Base-by-base conservation (phyloP, 1,140 invertebrate genomes). In the Aleiodes sp. region DNA sequence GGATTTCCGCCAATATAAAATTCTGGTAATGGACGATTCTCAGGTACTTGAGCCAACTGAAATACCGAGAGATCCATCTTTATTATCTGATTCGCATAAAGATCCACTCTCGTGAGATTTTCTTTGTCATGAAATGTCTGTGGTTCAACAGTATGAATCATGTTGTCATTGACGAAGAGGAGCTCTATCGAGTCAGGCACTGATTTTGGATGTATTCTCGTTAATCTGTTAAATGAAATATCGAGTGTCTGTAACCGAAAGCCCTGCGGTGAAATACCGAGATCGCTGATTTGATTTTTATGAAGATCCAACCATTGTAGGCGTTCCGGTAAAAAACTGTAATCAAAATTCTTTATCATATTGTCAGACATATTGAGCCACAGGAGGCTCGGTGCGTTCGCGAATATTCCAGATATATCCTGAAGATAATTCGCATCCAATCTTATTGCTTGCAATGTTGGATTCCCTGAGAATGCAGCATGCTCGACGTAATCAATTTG, bases 351-450 rank as follows among this genome's bases (percentile, higher is more conserved):
- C 14, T 91, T 89, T 73, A 96, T 88, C 79, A 90, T 88, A 83
- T 96, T 96, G 84, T 94, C 93, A 9, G 93, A 94, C 68, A 95
- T 88, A 87, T 96, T 96, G 10, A 96, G 81, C 92, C 93, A 94
- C 66, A 93, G 84, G 59, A 96, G 85, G 70, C 91, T 92, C 4
- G 90, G 89, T 37, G 94, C 86, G 43, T 92, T 91, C 21, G 88
- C 88, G 78, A 96, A 94, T 52, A 94, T 88, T 2, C 90, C 90
- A 73, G 91, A 92, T 75, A 95, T 91, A 78, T 94, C 92, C 63
- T 90, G 89, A 69, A 96, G 86, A 61, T 90, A 88, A 85, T 96
- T 96, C 65, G 90, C 90, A 78, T 95, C 94, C 46, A 96, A 78
- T 1, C 94, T 88, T 43, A 96, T 90, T 21, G 93, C 94, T 84